Evolutionary conservation across 1,140 invertebrate genomes (phyloP).

Genomic region (Thrips palmi): DNA sequence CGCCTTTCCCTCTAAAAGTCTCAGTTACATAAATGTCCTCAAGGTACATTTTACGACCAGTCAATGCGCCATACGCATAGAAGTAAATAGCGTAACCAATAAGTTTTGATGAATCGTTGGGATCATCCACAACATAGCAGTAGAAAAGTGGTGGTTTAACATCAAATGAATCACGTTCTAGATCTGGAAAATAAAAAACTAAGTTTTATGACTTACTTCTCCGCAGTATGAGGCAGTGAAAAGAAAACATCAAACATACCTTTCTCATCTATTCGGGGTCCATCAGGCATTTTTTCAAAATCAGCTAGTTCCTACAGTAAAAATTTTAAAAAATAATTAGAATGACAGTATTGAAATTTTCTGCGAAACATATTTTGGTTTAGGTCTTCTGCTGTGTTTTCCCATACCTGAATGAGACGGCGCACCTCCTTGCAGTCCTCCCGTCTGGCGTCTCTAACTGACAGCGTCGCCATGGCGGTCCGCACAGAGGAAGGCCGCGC

Average conservation of each 20-base stretch:
- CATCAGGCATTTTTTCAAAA: conserved; percentile 58
- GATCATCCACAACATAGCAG: conserved; percentile 41
- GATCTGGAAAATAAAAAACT: conserved; percentile 6
- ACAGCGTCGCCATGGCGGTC: too few species aligned
- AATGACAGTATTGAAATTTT: conserved; percentile 1
- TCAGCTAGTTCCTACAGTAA: conserved; percentile 51
- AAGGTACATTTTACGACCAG: conserved; percentile 49
- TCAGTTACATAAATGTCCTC: conserved; percentile 69
- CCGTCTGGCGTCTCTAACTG: conserved; percentile 8
- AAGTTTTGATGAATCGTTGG: conserved; percentile 5
- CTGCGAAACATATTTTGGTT: not conserved
- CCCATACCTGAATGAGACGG: conserved; percentile 7
- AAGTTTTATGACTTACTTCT: not conserved
- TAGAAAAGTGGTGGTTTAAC: conserved; percentile 37
- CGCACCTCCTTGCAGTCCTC: conserved; percentile 8
- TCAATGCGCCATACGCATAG: conserved; percentile 60
- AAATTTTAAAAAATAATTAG: conserved; percentile 4
- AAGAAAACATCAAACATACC: conserved; percentile 20
- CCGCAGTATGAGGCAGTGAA: not conserved
- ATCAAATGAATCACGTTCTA: conserved; percentile 31
- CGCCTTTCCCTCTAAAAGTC: conserved; percentile 36
- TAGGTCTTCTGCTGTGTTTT: not conserved
- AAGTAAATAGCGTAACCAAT: conserved; percentile 61
- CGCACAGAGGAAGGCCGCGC: too few species aligned
- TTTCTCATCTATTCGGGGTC: conserved; percentile 40